Evolutionary conservation across 2,113 vertebrate species (phyloP), one percentile per base, ranked within the genome.

Genomic region (Rhea pennata): DNA sequence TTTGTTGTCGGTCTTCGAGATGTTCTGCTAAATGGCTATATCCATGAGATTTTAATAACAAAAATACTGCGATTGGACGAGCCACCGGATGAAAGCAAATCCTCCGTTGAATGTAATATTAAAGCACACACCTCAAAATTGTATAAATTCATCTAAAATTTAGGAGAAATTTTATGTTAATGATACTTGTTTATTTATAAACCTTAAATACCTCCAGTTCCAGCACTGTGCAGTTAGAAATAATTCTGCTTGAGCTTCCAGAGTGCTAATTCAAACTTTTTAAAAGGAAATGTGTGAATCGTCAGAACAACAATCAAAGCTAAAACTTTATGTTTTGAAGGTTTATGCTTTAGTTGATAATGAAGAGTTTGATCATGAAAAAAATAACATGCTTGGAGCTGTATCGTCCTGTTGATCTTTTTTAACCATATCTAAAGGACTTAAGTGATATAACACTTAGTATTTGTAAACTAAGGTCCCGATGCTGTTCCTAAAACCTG

Each of bases 401-500:
- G 6, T 12, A 8, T 58, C 19, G 14, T 40, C 21, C 15, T 59
- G 27, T 15, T 72, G 27, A 87, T 12, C 24, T 27, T 42, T 14
- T 15, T 56, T 72, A 1, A 26, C 0, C 0, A 44, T 5, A 23
- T 59, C 17, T 24, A 12, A 65, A 87, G 9, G 21, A 27, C 9
- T 19, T n/a, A 24, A 13, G 29, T 54, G 61, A 67, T 20, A 24
- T n/a, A 40, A 14, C 39, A 56, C 23, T 44, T 4, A 0, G 5
- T 48, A 46, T 74, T 90, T 84, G 5, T 31, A 29, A 67, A 44
- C 9, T 27, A 39, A 79, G 40, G 29, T 4, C 29, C 8, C 0
- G 0, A 4, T 31, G 81, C 53, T 67, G 29, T 62, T 91, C 33
- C 51, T 87, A 27, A 85, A 77, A 31, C 39, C 15, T 0, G 0